Percentiles rank a stretch among this genome's conserved stretches.
These are phyloP conservation scores for Strix occidentalis DNA, from an alignment of 2,797 vertebrate species.

Conservation along the genomic window DNA sequence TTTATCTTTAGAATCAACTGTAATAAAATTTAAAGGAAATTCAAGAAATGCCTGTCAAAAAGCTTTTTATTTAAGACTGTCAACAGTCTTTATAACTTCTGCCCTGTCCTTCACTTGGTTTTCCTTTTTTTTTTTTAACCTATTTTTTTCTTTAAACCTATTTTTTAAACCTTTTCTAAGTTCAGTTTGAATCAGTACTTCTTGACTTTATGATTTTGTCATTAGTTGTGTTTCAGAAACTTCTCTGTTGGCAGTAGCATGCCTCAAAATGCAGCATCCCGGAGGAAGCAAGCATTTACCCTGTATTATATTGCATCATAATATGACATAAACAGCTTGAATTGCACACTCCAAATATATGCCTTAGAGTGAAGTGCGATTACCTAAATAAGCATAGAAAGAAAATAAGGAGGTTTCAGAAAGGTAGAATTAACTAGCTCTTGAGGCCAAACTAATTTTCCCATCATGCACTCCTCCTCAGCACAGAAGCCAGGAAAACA, in stretches of 20 bases:
- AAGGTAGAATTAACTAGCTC: neutral
- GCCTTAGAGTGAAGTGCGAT: neutral
- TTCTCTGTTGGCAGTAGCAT: neutral
- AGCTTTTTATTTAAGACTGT: neutral
- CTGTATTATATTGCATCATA: neutral
- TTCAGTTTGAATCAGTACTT: neutral
- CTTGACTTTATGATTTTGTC: neutral
- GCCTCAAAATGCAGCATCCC: neutral
- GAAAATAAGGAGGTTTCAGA: conserved; percentile 2
- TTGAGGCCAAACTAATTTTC: neutral
- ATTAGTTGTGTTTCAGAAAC: neutral
- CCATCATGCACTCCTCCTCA: neutral
- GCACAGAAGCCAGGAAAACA: neutral
- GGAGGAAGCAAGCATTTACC: neutral
- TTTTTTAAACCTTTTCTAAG: neutral
- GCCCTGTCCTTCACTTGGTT: neutral
- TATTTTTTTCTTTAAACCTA: too few relatives aligned
- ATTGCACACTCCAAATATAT: neutral
- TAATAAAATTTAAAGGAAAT: neutral
- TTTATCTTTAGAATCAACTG: neutral
- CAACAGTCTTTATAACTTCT: neutral
- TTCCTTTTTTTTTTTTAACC: neutral
- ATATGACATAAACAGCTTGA: neutral
- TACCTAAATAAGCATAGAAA: neutral
- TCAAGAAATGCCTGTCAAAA: neutral